Evolutionary conservation across 1,140 invertebrate genomes (phyloP), one percentile per base, ranked within the genome.

Genomic region (Drosophila repleta): DNA sequence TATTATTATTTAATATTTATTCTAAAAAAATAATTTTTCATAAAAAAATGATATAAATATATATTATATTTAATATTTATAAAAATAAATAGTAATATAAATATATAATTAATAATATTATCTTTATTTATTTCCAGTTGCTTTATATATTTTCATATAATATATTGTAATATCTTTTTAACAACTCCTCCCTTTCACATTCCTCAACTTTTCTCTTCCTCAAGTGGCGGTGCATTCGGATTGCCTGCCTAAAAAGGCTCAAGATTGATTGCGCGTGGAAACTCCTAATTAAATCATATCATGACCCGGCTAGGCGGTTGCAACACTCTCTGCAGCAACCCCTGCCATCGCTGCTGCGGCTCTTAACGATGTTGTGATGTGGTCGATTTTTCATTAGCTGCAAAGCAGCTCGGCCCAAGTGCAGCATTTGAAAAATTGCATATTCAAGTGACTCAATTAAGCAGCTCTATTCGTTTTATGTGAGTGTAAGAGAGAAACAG

Each of bases 271-370:
- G 77, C 74, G 48, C 80, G 74, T 79, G 77, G 80, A 83, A 84
- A 89, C 74, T 84, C 61, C 71, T 89, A 84, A 89, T 89, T 89
- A 89, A 89, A 89, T 89, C 71, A 80, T 89, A 89, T 88, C 76
- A 79, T 61, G 75, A 60, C 45, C 20, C 51, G 35, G 46, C 37
- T 56, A 35, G 45, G 35, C 74, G 20, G 41, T 76, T 68, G 58
- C 32, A 8, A 15, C 26, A 21, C 45, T 29, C 13, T 15, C 53
- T 24, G 13, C 26, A 35, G 26, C 26, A 29, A 29, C 29, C 43
- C 65, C 45, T 37, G 45, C 45, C 43, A 21, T 10, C 37, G 2
- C 18, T 8, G 45, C 45, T 68, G 46, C 72, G 56, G 57, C 55
- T 53, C 74, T 65, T 87, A 82, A 81, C 70, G 78, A 87, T 66